A percentile compares a stretch with the other conserved stretches of the same genome.
phyloP scores from a whole-genome alignment of 2,113 vertebrate genomes.

The Antechinus flavipes region DNA sequence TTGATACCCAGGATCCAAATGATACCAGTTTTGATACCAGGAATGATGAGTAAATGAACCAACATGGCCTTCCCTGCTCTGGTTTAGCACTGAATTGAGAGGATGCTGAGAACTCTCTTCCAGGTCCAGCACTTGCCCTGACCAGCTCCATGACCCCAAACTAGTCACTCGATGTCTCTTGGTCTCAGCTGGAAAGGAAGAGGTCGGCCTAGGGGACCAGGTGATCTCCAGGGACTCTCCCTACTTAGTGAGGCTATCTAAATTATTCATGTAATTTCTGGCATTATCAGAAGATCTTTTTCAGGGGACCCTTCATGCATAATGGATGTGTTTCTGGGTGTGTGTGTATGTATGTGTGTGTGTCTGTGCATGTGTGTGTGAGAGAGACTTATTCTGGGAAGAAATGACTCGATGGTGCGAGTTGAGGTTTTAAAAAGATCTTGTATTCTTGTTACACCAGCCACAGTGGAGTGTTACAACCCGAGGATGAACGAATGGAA shows the following conservation, averaged over 20 bases:
- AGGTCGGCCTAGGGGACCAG: not conserved
- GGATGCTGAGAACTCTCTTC: not conserved
- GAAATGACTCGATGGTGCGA: constrained; percentile 11
- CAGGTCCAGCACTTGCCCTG: not conserved
- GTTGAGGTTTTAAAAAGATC: constrained; percentile 44
- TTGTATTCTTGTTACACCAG: constrained; percentile 70
- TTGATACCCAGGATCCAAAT: constrained; percentile 29
- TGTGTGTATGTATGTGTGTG: not conserved
- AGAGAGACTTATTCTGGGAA: not conserved
- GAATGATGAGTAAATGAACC: constrained; percentile 30
- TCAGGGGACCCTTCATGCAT: not conserved
- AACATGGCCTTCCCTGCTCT: constrained; percentile 15
- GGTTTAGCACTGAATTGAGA: not conserved
- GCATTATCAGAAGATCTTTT: not conserved
- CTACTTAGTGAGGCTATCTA: not conserved
- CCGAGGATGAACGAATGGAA: constrained; percentile 98
- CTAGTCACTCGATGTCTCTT: not conserved
- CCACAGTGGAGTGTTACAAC: constrained; percentile 99
- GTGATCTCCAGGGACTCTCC: not conserved
- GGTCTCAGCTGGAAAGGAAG: constrained; percentile 4
- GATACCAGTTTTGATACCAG: too few relatives aligned
- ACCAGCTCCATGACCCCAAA: not conserved
- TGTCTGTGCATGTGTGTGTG: not conserved
- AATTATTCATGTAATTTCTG: not conserved
- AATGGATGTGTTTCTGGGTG: not conserved